Conservation (phyloP, 2,797 vertebrate genomes). For the Bovichtus variegatus region DNA sequence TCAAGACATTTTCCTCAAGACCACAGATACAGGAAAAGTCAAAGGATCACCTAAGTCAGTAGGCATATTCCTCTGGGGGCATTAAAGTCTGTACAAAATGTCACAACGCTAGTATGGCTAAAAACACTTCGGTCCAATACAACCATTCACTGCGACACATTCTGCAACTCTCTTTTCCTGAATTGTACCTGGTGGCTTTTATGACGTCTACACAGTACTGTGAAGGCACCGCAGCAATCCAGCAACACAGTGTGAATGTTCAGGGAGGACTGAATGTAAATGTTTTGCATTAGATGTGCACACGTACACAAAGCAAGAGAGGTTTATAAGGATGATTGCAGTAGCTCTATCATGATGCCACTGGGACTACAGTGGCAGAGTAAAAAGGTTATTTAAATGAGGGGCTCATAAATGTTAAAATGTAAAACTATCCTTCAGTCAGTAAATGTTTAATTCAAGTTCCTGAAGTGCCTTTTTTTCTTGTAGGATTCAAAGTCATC, state of each 20-base stretch:
- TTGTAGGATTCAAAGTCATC: slow-evolving; percentile 45
- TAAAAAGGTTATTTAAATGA: slow-evolving; percentile 34
- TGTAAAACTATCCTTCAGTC: slow-evolving; percentile 38
- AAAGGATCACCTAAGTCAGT: background rate
- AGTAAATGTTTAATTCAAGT: slow-evolving; percentile 59
- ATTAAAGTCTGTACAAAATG: background rate
- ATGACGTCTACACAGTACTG: background rate
- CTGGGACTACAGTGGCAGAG: slow-evolving; percentile 4
- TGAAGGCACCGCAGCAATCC: background rate
- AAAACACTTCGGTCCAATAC: background rate
- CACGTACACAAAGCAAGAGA: slow-evolving; percentile 16
- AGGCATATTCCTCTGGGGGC: too few species aligned
- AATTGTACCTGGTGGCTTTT: slow-evolving; percentile 1
- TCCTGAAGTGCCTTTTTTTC: slow-evolving; percentile 47
- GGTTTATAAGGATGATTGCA: slow-evolving; percentile 22
- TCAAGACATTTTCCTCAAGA: too few species aligned
- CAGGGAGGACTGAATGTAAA: slow-evolving; percentile 6
- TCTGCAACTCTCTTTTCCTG: background rate
- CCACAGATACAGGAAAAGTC: too few species aligned
- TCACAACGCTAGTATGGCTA: background rate
- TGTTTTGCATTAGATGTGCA: slow-evolving; percentile 19
- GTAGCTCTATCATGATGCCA: slow-evolving; percentile 23
- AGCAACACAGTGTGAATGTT: slow-evolving; percentile 14
- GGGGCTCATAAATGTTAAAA: slow-evolving; percentile 40
- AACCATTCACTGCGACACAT: background rate